Evolutionary conservation across 1,140 invertebrate genomes (phyloP), one percentile per base, ranked within the genome.

Genomic region (Drosophila busckii): DNA sequence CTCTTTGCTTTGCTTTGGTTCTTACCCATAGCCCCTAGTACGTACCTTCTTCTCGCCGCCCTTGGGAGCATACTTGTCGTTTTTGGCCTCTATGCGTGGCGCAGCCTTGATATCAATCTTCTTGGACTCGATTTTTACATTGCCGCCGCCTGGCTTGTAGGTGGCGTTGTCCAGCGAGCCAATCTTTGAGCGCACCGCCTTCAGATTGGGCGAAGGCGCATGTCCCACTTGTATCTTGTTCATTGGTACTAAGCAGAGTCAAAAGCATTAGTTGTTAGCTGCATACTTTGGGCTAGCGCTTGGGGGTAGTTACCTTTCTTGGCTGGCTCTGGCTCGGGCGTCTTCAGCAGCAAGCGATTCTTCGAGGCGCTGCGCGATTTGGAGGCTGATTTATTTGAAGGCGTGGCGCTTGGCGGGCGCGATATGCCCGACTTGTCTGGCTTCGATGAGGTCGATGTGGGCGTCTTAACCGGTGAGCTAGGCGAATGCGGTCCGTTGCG

Each of bases 31-130:
- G 15, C 45, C 12, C 7, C 20, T 32, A 19, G 19, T 35, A 56
- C 69, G 68, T 90, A 97, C 96, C 93, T 97, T 97, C 88, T 96
- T 97, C 49, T 96, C 93, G 16, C 97, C 96, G 38, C 96, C 96
- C 71, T 93, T 94, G 9, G 96, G 94, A 22, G 89, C 89, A 80
- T 98, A 96, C 59, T 92, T 92, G n/a, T 96, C 94, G 87, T 98
- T 98, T 88, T 97, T 97, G 32, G 96, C 93, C 35, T 94, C 94
- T 78, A 97, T 95, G 85, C 93, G 94, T 2, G 95, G 92, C 25
- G 92, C 91, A 0, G 93, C 93, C 76, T 94, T 94, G 64, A 96
- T 95, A 60, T 97, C 94, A 4, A 97, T 87, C 88, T 97, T 97
- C 73, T 94, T 93, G 45, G 92, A 92, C 87, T 96, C 94, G 55